Percentiles rank a stretch among this genome's conserved stretches.
Evolutionary conservation across 2,888 invertebrate genomes (phyloP).

Genomic region (Adelognathus sp.): DNA sequence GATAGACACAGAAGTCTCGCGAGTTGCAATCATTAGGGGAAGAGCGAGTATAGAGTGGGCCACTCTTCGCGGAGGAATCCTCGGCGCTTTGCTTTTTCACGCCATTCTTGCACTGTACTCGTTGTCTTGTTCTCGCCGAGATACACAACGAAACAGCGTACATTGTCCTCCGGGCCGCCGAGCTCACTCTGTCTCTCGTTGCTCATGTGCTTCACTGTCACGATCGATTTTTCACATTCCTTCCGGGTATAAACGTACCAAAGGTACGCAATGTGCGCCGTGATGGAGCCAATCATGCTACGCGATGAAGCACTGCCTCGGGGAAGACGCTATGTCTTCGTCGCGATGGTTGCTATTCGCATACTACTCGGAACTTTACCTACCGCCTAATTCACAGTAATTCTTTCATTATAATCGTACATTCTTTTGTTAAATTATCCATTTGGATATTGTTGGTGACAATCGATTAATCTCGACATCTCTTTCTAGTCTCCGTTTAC

Average conservation of each 20-base stretch:
- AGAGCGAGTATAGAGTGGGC: slow-evolving; percentile 13
- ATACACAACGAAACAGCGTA: not conserved
- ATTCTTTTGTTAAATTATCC: too few relatives aligned
- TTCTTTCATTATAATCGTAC: too few relatives aligned
- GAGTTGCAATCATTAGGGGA: slow-evolving; percentile 25
- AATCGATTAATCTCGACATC: too few relatives aligned
- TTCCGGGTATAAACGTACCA: not conserved
- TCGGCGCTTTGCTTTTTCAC: not conserved
- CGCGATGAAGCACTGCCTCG: not conserved
- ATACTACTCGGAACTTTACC: not conserved
- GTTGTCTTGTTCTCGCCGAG: not conserved
- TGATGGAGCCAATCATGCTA: not conserved
- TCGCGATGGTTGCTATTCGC: not conserved
- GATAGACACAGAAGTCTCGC: not conserved
- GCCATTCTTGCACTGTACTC: not conserved
- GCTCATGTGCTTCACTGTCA: not conserved
- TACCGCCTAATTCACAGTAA: too few relatives aligned
- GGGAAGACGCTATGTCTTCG: not conserved
- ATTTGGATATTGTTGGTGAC: too few relatives aligned
- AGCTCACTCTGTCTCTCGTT: not conserved
- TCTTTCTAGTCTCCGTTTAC: too few relatives aligned
- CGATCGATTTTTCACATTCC: not conserved
- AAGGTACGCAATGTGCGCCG: slow-evolving; percentile 4
- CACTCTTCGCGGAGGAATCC: slow-evolving; percentile 3
- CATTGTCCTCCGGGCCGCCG: not conserved